These are phyloP conservation scores for Semotilus atromaculatus DNA, from an alignment of 2,797 vertebrate species.

Conservation along the genomic window DNA sequence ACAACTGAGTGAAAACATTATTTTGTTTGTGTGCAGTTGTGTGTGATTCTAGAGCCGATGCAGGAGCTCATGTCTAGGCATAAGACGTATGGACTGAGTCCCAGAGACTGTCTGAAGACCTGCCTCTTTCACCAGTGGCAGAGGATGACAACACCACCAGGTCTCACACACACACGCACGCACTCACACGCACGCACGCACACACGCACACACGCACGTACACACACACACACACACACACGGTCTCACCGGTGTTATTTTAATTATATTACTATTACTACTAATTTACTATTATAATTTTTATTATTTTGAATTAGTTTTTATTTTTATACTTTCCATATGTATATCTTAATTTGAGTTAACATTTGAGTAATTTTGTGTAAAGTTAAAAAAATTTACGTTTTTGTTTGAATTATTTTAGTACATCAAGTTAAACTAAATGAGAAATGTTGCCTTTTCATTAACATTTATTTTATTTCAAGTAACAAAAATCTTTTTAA, in stretches of 20 bases:
- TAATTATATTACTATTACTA: background rate
- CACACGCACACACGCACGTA: too few species aligned
- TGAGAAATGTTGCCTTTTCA: background rate
- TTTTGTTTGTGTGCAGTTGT: conserved; percentile 81
- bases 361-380: background rate
- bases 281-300: background rate
- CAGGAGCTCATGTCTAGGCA: conserved; percentile 99
- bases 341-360: too few species aligned
- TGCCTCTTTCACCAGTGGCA: conserved; percentile 99
- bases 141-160: conserved; percentile 96
- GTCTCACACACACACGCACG: conserved; percentile 68
- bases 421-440: background rate
- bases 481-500: background rate
- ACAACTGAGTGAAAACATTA: background rate
- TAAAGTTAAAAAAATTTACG: too few species aligned
- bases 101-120: conserved; percentile 98
- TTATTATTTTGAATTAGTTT: background rate
- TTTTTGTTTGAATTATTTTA: background rate
- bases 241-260: too few species aligned
- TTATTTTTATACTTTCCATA: background rate
- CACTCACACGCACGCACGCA: background rate
- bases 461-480: background rate
- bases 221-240: too few species aligned
- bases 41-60: conserved; percentile 99
- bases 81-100: conserved; percentile 99